These are phyloP conservation scores for Dynastes grantii DNA, from an alignment of 2,888 invertebrate genomes.

Conservation along the genomic window DNA sequence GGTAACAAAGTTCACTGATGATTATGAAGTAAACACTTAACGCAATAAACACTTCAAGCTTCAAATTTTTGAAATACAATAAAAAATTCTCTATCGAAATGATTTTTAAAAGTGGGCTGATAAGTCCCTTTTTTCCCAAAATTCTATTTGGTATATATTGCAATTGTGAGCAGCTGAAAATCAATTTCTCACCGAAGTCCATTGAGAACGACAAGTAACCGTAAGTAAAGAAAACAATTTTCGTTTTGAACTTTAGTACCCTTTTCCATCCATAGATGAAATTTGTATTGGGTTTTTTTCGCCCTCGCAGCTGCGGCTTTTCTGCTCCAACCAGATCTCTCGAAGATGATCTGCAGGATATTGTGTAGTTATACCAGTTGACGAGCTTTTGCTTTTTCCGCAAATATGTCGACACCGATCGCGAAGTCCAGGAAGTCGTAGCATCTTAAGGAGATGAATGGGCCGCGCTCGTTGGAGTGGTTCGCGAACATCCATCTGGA, in stretches of 20 bases:
- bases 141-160: neutral
- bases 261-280: slow-evolving; percentile 44
- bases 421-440: slow-evolving; percentile 57
- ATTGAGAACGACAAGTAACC: neutral
- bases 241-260: neutral
- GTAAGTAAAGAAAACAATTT: neutral
- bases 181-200: neutral
- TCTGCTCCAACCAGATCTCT: slow-evolving; percentile 28
- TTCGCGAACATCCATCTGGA: slow-evolving; percentile 51
- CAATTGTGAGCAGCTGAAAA: neutral
- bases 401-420: slow-evolving; percentile 56
- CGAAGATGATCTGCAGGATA: slow-evolving; percentile 55
- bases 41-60: neutral
- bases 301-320: slow-evolving; percentile 30
- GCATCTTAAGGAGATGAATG: slow-evolving; percentile 59
- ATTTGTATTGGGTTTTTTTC: slow-evolving; percentile 37
- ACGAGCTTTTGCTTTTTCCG: slow-evolving; percentile 55
- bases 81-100: neutral
- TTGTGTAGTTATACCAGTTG: slow-evolving; percentile 57
- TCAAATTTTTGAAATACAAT: neutral
- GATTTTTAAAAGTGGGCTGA: neutral
- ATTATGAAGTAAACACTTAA: neutral
- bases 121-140: neutral
- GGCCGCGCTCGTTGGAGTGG: slow-evolving; percentile 53
- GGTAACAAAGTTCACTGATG: no score